Percentiles rank a stretch among this genome's conserved stretches.
Conservation (phyloP, 2,113 vertebrate genomes). For the Fukomys damarensis region DNA sequence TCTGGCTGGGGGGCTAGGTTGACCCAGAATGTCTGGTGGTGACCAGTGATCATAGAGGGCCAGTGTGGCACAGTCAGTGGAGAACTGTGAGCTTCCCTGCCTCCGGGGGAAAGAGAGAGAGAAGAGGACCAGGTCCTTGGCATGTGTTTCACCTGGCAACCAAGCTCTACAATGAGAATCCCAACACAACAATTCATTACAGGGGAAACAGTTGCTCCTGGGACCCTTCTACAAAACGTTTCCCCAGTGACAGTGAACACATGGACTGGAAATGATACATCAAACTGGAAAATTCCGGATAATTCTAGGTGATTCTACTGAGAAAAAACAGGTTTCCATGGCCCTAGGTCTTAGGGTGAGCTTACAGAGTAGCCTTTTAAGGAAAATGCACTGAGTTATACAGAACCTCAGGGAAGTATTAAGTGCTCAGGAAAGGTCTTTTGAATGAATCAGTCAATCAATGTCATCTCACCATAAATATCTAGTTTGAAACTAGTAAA, state of each 20-base stretch:
- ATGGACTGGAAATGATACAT: background rate
- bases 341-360: background rate
- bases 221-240: background rate
- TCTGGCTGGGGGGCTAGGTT: background rate
- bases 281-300: background rate
- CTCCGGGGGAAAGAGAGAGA: background rate
- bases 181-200: background rate
- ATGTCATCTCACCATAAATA: background rate
- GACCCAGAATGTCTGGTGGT: background rate
- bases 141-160: background rate
- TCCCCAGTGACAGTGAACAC: background rate
- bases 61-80: background rate
- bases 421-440: background rate
- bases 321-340: slow-evolving; percentile 7
- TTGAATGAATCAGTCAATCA: slow-evolving; percentile 4
- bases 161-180: background rate
- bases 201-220: background rate
- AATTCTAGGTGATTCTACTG: background rate
- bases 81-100: background rate
- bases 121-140: background rate
- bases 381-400: slow-evolving; percentile 19
- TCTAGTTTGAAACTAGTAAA: background rate
- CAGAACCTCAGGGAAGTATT: background rate
- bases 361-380: slow-evolving; percentile 24
- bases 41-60: background rate